Conservation (phyloP, 2,113 vertebrate genomes). For the Coturnix japonica region DNA sequence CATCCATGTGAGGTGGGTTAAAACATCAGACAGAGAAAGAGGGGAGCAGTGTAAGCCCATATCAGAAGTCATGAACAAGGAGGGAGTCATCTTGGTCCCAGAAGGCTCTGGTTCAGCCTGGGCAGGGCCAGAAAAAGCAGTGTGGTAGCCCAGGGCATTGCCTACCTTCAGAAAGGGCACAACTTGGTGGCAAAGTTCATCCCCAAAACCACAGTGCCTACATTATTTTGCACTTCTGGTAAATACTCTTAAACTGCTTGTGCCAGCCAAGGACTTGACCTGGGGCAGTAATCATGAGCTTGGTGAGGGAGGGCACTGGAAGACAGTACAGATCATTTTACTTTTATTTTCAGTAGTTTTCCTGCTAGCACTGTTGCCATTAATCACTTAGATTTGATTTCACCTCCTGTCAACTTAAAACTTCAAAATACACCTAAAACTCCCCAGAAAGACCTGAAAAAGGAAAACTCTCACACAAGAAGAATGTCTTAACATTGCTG, state of each 20-base stretch:
- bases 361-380: not conserved
- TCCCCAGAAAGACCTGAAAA: not conserved
- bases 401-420: not conserved
- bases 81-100: not conserved
- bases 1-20: not conserved
- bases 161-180: not conserved
- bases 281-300: not conserved
- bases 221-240: not conserved
- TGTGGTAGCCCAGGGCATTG: not conserved
- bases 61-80: accelerated
- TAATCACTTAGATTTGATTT: not conserved
- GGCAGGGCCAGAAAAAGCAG: not conserved
- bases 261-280: not conserved
- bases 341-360: not conserved
- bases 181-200: not conserved
- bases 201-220: not conserved
- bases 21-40: not conserved
- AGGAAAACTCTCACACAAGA: not conserved
- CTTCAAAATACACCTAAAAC: not conserved
- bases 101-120: accelerated
- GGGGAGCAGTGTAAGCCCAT: accelerated
- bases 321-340: not conserved
- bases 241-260: not conserved
- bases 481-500: not conserved
- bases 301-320: accelerated